Evolutionary conservation across 1,140 invertebrate species (phyloP).

Genomic region (Penaeus japonicus): DNA sequence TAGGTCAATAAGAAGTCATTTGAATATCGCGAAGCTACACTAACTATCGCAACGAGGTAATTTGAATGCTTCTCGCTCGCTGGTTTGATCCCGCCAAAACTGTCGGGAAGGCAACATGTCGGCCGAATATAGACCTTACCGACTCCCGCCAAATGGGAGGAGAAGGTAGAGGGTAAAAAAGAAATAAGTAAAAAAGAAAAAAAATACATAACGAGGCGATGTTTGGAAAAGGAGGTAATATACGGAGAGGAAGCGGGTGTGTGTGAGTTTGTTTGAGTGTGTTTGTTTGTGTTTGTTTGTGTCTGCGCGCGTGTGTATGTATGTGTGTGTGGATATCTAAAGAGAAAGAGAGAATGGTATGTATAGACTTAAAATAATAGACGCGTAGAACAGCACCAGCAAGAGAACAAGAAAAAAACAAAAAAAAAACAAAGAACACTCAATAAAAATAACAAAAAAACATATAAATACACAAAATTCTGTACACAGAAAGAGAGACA

Average conservation of each 20-base stretch:
- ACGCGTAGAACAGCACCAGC: too few relatives aligned
- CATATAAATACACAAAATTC: too few relatives aligned
- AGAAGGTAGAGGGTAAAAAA: not conserved
- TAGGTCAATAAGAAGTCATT: not conserved
- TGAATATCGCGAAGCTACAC: not conserved
- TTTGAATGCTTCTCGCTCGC: not conserved
- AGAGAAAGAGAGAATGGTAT: too few relatives aligned
- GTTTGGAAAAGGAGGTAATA: not conserved
- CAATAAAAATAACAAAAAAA: too few relatives aligned
- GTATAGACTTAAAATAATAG: too few relatives aligned
- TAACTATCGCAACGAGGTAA: not conserved
- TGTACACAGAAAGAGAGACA: too few relatives aligned
- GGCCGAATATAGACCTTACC: too few relatives aligned
- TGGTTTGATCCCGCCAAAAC: too few relatives aligned
- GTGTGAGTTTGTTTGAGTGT: slow-evolving; percentile 6
- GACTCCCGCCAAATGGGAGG: not conserved
- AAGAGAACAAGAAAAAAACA: too few relatives aligned
- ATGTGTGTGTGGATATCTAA: not conserved
- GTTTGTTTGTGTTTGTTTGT: not conserved
- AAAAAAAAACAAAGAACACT: too few relatives aligned
- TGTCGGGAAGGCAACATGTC: too few relatives aligned
- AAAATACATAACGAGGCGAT: not conserved
- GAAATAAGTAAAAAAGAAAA: not conserved
- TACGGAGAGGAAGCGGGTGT: not conserved
- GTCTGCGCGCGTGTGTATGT: slow-evolving; percentile 1